Evolutionary conservation across 1,140 invertebrate species (phyloP), one percentile per base, ranked within the genome.

Genomic region (Pomacea maculata): DNA sequence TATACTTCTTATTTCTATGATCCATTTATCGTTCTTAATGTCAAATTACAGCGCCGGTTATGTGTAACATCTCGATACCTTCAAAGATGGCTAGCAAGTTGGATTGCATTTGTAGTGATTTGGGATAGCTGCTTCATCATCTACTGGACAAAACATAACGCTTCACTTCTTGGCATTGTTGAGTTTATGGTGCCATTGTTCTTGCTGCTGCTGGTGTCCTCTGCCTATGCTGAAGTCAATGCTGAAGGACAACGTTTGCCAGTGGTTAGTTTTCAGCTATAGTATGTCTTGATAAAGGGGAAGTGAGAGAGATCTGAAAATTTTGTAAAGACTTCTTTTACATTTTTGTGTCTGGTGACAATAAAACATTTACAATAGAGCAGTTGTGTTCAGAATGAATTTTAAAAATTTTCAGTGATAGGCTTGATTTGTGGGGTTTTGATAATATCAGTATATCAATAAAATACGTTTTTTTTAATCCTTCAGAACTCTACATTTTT

Each of bases 141-240:
- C 55, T 87, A 82, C 79, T 87, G 86, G 84, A 81, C 90, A 29
- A 86, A 78, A 45, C 86, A 91, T 74, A 57, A 85, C 3, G 88
- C 91, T 12, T 83, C 86, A 0, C 74, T 91, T 12, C 78, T 84
- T 29, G 90, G 87, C 68, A 87, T 92, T 29, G 74, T 88, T 1
- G 85, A 91, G 82, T 91, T 91, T 79, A 80, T 90, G 25, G 79
- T 91, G 14, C 91, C 91, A 14, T 80, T 92, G 0, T 67, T 89
- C 11, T 65, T 91, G 8, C 86, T 92, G 12, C 83, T 88, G 8
- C 80, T 92, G 5, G 29, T 92, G 70, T 86, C 86, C 21, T 91
- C 90, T 15, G 90, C 90, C 0, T 90, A 89, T 83, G 91, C 90
- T 12, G 91, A 92, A 82, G 91, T 90, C 57, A 92, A 92, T 80